phyloP scores from a whole-genome alignment of 2,888 invertebrate species.

The Hypercompe scribonia region DNA sequence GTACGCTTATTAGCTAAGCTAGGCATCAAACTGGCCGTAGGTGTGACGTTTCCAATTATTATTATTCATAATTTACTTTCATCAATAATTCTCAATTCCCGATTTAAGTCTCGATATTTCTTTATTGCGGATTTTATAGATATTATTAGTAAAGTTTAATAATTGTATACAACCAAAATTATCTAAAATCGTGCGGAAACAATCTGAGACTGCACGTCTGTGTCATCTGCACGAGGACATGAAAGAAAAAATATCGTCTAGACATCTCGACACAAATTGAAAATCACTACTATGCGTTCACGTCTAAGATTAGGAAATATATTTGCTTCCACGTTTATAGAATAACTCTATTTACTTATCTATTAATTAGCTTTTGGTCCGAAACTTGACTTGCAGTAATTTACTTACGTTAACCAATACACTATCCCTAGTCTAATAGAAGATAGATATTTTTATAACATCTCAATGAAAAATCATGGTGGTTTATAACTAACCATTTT shows the following conservation, averaged over 20 bases:
- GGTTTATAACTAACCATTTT: too few species aligned
- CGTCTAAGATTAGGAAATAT: constrained; percentile 50
- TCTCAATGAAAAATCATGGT: too few species aligned
- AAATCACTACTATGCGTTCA: constrained; percentile 51
- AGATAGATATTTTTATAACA: too few species aligned
- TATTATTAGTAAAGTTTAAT: background rate
- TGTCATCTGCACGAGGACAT: constrained; percentile 32
- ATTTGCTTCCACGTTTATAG: constrained; percentile 18
- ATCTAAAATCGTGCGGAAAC: constrained; percentile 44
- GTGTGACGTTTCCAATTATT: too few species aligned
- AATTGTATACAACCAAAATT: constrained; percentile 26
- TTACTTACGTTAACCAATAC: background rate
- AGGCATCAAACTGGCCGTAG: too few species aligned
- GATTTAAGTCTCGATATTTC: background rate
- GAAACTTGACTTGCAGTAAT: too few species aligned
- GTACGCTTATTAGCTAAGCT: too few species aligned
- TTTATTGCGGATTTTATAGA: background rate
- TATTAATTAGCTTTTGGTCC: too few species aligned
- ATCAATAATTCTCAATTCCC: too few species aligned
- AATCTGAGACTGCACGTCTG: constrained; percentile 48
- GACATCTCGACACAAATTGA: constrained; percentile 50
- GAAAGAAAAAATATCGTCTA: constrained; percentile 38
- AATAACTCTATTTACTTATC: background rate
- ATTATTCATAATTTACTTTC: background rate
- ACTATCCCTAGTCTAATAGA: background rate